phyloP scores from a whole-genome alignment of 2,113 vertebrate species.

The Pachyramphus minor region DNA sequence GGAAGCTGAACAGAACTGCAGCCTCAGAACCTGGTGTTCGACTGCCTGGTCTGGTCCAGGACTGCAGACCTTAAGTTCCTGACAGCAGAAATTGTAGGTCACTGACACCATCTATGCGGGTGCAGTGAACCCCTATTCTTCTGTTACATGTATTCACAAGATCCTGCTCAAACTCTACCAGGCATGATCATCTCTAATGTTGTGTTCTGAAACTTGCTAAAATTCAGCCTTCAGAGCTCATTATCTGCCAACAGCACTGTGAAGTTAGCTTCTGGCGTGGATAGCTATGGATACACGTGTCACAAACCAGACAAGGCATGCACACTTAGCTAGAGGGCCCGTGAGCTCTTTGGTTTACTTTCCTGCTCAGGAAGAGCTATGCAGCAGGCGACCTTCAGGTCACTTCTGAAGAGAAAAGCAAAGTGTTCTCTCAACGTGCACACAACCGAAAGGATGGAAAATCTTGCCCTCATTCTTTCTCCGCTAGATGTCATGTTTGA shows the following conservation, averaged over 20 bases:
- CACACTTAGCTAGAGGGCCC: not conserved
- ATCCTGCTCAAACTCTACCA: not conserved
- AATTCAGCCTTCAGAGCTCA: not conserved
- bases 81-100: not conserved
- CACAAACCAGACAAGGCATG: accelerated
- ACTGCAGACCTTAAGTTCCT: not conserved
- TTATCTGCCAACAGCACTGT: not conserved
- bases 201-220: not conserved
- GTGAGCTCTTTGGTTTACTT: not conserved
- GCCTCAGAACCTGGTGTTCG: not conserved
- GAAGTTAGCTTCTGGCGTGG: not conserved
- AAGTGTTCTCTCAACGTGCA: not conserved
- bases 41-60: not conserved
- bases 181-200: too few relatives aligned
- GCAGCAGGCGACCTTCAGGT: accelerated
- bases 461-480: not conserved
- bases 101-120: not conserved
- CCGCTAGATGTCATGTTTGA: constrained; percentile 66
- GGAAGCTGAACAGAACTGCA: not conserved
- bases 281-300: not conserved
- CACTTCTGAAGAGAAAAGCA: not conserved
- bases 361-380: accelerated
- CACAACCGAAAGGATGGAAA: not conserved
- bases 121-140: not conserved
- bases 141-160: not conserved